Percentiles rank a stretch among this genome's conserved stretches.
These are phyloP conservation scores for Polymixis lichenea DNA, from an alignment of 2,888 invertebrate species.

Conservation along the genomic window DNA sequence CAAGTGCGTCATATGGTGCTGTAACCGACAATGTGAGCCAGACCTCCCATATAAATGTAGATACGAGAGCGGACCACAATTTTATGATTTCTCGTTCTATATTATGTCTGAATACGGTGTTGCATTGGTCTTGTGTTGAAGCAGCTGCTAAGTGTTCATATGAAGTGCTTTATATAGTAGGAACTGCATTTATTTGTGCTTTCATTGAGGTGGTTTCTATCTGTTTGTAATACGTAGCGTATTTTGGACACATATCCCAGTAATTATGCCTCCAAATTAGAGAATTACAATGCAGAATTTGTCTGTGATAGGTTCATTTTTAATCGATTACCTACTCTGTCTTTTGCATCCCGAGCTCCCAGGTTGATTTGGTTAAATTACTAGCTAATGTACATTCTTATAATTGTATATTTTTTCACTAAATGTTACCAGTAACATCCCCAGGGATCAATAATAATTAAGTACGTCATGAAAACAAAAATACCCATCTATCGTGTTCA, in stretches of 20 bases:
- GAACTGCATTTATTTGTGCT: neutral
- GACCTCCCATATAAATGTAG: slow-evolving; percentile 60
- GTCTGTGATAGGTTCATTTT: neutral
- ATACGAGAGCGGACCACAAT: slow-evolving; percentile 55
- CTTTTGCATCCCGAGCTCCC: neutral
- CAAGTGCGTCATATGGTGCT: slow-evolving; percentile 67
- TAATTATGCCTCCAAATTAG: neutral
- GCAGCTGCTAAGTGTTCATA: slow-evolving; percentile 12
- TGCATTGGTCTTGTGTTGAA: slow-evolving; percentile 37
- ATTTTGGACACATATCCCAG: neutral
- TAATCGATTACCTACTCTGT: neutral
- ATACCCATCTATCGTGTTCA: neutral
- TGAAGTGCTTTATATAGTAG: neutral
- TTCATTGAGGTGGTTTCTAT: neutral
- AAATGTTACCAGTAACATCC: neutral
- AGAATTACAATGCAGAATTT: neutral
- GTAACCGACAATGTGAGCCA: slow-evolving; percentile 62
- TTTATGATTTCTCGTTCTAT: slow-evolving; percentile 61
- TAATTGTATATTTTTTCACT: neutral
- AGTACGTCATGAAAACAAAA: neutral
- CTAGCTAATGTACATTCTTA: neutral
- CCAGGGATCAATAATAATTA: neutral
- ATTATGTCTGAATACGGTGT: slow-evolving; percentile 57
- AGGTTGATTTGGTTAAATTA: neutral
- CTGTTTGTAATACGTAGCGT: neutral